A percentile compares a stretch with the other conserved stretches of the same genome.
These are phyloP conservation scores for Alexandromys oeconomus DNA, from an alignment of 2,797 vertebrate genomes.

Conservation along the genomic window DNA sequence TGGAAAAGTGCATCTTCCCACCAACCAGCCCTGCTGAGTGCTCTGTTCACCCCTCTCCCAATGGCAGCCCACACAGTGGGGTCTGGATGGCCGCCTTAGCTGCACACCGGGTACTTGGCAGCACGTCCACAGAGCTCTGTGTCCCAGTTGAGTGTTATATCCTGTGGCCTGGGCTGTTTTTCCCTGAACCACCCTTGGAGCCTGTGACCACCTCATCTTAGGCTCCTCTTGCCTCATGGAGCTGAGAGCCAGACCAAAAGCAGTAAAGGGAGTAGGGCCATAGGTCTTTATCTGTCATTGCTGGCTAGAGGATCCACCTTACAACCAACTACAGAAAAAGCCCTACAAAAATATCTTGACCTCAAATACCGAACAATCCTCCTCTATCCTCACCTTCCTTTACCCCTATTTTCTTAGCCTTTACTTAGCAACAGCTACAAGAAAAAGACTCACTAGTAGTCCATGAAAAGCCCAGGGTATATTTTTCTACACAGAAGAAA, in stretches of 20 bases:
- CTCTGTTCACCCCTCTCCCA: slow-evolving; percentile 85
- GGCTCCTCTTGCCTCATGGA: slow-evolving; percentile 52
- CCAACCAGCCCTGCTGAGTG: slow-evolving; percentile 81
- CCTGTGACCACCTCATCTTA: slow-evolving; percentile 70
- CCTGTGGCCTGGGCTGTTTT: slow-evolving; percentile 67
- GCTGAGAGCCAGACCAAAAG: slow-evolving; percentile 47
- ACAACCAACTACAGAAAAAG: not conserved
- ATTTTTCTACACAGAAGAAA: slow-evolving; percentile 49
- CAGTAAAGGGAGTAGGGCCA: slow-evolving; percentile 6
- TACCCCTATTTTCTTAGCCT: slow-evolving; percentile 62
- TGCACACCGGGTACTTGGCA: slow-evolving; percentile 80
- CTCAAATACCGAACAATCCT: slow-evolving; percentile 14
- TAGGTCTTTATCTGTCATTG: not conserved
- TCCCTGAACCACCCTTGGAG: slow-evolving; percentile 71
- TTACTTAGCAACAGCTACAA: slow-evolving; percentile 54
- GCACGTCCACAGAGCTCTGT: slow-evolving; percentile 74
- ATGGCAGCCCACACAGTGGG: slow-evolving; percentile 85
- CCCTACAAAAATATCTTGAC: slow-evolving; percentile 39
- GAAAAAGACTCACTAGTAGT: slow-evolving; percentile 62
- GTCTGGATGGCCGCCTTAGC: slow-evolving; percentile 82
- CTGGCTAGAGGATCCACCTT: not conserved
- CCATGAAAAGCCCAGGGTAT: slow-evolving; percentile 45
- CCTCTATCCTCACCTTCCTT: slow-evolving; percentile 64
- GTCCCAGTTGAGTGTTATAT: slow-evolving; percentile 75
- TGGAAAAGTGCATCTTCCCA: slow-evolving; percentile 91